Evolutionary conservation across 1,140 invertebrate genomes (phyloP), one percentile per base, ranked within the genome.

Genomic region (Drosophila kohkoa): DNA sequence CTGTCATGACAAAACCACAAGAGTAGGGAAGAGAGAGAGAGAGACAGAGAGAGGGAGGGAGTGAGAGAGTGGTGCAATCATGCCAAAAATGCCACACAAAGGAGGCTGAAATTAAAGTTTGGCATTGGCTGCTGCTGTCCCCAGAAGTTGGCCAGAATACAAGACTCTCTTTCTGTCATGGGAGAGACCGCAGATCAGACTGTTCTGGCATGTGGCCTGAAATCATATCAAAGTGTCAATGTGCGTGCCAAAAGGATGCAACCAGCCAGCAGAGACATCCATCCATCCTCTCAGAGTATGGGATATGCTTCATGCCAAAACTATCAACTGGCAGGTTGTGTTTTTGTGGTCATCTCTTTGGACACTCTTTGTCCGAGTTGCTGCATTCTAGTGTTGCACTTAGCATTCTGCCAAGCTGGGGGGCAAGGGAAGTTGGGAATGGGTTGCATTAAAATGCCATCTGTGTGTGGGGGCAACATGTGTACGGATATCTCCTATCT

Each of bases 141-240:
- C 11, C 20, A 25, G 20, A 25, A 25, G 20, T 25, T 25, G 20
- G 20, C 20, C 20, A 25, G 20, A 25, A 25, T 25, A 25, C 20
- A 25, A 25, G 20, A 25, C 20, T 25, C 20, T 25, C 20, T 25
- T 0, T 20, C 0, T 25, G 20, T 25, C 20, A 25, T 25, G 28
- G 15, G 20, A 54, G 11, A 16, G 49, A 75, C 75, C 64, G 54
- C 75, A 77, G 45, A 20, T 58, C 30, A 41, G 46, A 63, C 46
- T 32, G 54, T 38, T 38, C 64, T 43, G 64, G 38, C 55, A 60
- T 41, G 28, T 74, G 57, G 28, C 13, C 57, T 15, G 63, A 67
- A 81, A 85, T 86, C 78, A 86, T 86, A 85, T 79, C 82, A 86
- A 73, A 79, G 79, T 86, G 82, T 86, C 82, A 86, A 86, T 86